phyloP scores from a whole-genome alignment of 2,113 vertebrate species.

The Gobius niger region DNA sequence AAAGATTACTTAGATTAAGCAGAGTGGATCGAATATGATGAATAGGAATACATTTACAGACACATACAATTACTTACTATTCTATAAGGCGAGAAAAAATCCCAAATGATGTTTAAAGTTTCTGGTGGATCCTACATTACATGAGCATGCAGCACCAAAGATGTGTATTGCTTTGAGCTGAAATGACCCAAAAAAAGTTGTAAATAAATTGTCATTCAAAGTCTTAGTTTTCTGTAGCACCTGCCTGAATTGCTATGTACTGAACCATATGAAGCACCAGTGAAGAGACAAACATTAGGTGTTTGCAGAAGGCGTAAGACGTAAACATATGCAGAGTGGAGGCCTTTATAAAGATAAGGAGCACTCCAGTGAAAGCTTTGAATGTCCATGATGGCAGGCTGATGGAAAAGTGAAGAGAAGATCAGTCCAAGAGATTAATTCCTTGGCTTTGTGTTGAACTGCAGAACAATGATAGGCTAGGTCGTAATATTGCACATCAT shows the following conservation, averaged over 20 bases:
- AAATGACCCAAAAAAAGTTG: not conserved
- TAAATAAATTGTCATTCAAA: too few relatives aligned
- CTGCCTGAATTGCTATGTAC: not conserved
- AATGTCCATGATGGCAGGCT: not conserved
- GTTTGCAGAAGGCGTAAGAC: not conserved
- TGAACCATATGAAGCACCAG: not conserved
- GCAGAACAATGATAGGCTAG: not conserved
- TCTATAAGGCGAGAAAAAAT: not conserved
- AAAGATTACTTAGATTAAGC: too few relatives aligned
- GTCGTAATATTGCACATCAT: not conserved
- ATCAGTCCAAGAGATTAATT: not conserved
- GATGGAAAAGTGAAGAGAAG: not conserved
- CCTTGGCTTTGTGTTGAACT: not conserved
- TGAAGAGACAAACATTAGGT: not conserved
- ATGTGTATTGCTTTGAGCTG: not conserved
- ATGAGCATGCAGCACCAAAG: not conserved
- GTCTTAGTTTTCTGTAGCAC: not conserved
- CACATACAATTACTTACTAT: too few relatives aligned
- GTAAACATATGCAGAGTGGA: not conserved
- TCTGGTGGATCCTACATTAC: not conserved
- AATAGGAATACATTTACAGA: too few relatives aligned
- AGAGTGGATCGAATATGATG: too few relatives aligned
- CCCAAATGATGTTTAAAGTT: not conserved
- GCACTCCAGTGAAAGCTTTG: not conserved
- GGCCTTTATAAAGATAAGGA: not conserved